These are phyloP conservation scores for Noctua pronuba DNA, from an alignment of 2,888 invertebrate species.

Conservation along the genomic window DNA sequence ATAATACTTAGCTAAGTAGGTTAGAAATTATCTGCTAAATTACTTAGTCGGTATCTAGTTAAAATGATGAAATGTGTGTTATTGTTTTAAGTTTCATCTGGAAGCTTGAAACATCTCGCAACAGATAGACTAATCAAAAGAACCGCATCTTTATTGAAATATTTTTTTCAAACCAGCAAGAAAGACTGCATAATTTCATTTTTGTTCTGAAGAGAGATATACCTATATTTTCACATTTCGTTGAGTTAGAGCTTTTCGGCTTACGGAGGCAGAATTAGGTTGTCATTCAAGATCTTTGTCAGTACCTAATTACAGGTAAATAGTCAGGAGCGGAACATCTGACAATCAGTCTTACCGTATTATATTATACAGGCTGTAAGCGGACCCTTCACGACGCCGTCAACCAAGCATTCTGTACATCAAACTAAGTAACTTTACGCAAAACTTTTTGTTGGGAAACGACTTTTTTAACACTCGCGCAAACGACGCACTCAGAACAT, in stretches of 20 bases:
- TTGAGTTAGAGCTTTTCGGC: background rate
- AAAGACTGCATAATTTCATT: background rate
- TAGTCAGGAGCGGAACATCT: background rate
- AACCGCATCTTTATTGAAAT: background rate
- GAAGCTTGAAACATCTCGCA: background rate
- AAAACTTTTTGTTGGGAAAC: too few relatives aligned
- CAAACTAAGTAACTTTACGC: too few relatives aligned
- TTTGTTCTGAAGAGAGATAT: background rate
- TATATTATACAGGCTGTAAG: background rate
- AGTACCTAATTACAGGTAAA: background rate
- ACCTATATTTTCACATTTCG: background rate
- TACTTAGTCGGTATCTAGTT: background rate
- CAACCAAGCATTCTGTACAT: too few relatives aligned
- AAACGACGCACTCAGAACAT: too few relatives aligned
- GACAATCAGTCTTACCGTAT: background rate
- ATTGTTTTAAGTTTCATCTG: background rate
- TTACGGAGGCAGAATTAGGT: background rate
- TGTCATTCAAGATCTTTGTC: background rate
- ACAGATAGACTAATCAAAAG: background rate
- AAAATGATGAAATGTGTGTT: background rate
- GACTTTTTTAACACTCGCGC: too few relatives aligned
- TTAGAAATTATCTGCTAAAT: background rate
- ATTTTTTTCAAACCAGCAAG: background rate
- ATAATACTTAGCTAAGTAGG: background rate
- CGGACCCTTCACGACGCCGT: too few relatives aligned